A percentile compares a stretch with the other conserved stretches of the same genome.
Evolutionary conservation across 2,888 invertebrate genomes (phyloP).

Genomic region (Alloscopus bannaensis): DNA sequence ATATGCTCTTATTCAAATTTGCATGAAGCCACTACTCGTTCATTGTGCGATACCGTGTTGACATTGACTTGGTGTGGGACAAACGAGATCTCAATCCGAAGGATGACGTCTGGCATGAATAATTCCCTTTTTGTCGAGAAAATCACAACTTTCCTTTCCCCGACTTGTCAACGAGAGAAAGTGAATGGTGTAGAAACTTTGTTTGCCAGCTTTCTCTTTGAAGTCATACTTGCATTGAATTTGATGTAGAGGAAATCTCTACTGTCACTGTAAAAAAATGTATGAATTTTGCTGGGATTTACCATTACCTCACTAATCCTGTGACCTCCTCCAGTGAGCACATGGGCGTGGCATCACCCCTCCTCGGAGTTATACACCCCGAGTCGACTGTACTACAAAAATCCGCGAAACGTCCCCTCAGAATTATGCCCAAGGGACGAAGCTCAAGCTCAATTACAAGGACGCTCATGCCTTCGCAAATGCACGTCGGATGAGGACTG

Average conservation of each 20-base stretch:
- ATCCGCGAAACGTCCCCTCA: constrained; percentile 81
- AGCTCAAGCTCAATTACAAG: constrained; percentile 85
- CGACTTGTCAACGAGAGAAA: too few relatives aligned
- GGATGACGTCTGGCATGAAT: background rate
- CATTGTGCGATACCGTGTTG: constrained; percentile 1
- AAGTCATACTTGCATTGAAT: too few relatives aligned
- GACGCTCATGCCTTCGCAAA: constrained; percentile 92
- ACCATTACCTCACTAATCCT: background rate
- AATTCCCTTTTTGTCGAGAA: background rate
- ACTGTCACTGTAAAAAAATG: too few relatives aligned
- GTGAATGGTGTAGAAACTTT: too few relatives aligned
- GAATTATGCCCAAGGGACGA: constrained; percentile 90
- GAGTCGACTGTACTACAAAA: constrained; percentile 66
- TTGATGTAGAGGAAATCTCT: too few relatives aligned
- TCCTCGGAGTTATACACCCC: constrained; percentile 48
- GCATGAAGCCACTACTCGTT: constrained; percentile 2
- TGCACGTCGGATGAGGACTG: constrained; percentile 97
- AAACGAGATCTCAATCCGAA: too few relatives aligned
- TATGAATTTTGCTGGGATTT: too few relatives aligned
- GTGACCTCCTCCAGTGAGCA: constrained; percentile 34
- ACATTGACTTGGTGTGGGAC: too few relatives aligned
- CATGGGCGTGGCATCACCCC: constrained; percentile 59
- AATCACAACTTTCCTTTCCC: too few relatives aligned
- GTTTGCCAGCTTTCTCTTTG: too few relatives aligned
- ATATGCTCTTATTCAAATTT: constrained; percentile 18